Conservation (phyloP, 2,113 vertebrate species). For the Sturnus vulgaris region DNA sequence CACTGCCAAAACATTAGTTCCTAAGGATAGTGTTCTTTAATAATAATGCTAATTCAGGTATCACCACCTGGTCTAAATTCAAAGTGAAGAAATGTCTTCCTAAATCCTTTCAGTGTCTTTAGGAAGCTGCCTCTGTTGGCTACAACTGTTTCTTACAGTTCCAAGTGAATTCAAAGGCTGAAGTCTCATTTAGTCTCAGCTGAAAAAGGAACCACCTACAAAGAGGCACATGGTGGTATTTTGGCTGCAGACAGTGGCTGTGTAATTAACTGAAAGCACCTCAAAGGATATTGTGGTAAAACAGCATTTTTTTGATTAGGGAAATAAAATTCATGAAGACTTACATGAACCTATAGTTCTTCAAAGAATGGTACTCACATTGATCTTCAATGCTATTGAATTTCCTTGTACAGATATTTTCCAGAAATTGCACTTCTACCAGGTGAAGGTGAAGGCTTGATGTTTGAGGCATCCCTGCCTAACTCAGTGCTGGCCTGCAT, state of each 20-base stretch:
- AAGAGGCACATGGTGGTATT: not conserved
- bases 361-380: not conserved
- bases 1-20: not conserved
- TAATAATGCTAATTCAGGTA: not conserved
- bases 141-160: not conserved
- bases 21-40: not conserved
- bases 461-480: not conserved
- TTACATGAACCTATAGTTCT: not conserved
- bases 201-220: not conserved
- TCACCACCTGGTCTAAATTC: not conserved
- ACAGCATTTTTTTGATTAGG: not conserved
- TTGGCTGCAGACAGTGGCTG: not conserved
- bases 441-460: not conserved
- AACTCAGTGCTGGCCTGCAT: not conserved
- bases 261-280: not conserved
- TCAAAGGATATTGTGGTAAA: not conserved
- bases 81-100: not conserved
- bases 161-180: not conserved
- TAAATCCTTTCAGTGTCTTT: not conserved
- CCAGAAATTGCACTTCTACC: not conserved
- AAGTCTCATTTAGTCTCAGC: not conserved
- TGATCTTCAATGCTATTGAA: not conserved
- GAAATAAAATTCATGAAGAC: not conserved
- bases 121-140: not conserved
- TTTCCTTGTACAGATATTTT: not conserved